phyloP scores from a whole-genome alignment of 2,888 invertebrate species.

The Halictus ligatus region DNA sequence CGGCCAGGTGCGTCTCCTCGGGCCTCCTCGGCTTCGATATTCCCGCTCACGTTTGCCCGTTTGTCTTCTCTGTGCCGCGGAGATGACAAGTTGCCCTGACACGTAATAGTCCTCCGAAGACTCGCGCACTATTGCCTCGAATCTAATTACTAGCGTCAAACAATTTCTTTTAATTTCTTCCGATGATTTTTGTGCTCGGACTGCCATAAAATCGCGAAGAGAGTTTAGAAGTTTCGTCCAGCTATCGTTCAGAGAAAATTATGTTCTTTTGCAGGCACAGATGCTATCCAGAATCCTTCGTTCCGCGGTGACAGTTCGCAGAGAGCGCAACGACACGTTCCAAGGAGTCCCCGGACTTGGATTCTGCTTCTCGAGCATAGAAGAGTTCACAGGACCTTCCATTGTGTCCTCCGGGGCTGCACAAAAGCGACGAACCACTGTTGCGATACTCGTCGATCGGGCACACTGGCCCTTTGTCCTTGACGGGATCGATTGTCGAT shows the following conservation, averaged over 20 bases:
- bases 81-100: background rate
- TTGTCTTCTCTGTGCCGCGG: background rate
- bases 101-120: background rate
- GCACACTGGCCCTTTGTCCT: slow-evolving; percentile 26
- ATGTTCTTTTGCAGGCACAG: background rate
- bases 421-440: slow-evolving; percentile 40
- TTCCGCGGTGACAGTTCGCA: slow-evolving; percentile 40
- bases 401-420: background rate
- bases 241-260: too few relatives aligned
- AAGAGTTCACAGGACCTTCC: background rate
- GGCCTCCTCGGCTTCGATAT: background rate
- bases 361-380: slow-evolving; percentile 20
- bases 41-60: background rate
- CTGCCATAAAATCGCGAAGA: background rate
- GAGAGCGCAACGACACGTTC: slow-evolving; percentile 37
- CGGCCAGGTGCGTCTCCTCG: slow-evolving; percentile 26
- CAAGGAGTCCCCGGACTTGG: slow-evolving; percentile 17
- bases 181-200: too few relatives aligned
- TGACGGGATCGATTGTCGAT: slow-evolving; percentile 29
- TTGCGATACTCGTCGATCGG: slow-evolving; percentile 51
- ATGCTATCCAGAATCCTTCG: slow-evolving; percentile 16
- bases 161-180: background rate
- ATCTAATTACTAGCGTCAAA: background rate
- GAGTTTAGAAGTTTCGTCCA: background rate
- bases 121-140: background rate